These are phyloP conservation scores for Atractosteus spatula DNA, from an alignment of 2,113 vertebrate genomes.

Conservation along the genomic window DNA sequence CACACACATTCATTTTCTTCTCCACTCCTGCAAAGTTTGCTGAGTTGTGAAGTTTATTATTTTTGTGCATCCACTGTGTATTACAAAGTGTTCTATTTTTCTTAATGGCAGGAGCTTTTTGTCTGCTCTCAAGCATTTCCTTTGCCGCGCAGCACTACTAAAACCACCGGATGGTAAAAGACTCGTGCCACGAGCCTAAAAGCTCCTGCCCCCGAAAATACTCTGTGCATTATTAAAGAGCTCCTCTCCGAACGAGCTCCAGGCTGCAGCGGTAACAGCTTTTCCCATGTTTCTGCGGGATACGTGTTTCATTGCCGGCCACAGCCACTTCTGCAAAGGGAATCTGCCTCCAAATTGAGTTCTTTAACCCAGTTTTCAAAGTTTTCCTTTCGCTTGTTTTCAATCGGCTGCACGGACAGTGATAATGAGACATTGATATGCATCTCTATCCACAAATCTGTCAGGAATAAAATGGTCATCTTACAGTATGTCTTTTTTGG, in stretches of 20 bases:
- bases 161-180: slow-evolving; percentile 30
- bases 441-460: too few relatives aligned
- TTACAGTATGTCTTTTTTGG: too few relatives aligned
- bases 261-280: slow-evolving; percentile 26
- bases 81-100: slow-evolving; percentile 45
- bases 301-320: too few relatives aligned
- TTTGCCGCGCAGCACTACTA: slow-evolving; percentile 36
- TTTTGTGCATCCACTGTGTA: slow-evolving; percentile 63
- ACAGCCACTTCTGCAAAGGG: too few relatives aligned
- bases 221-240: slow-evolving; percentile 32
- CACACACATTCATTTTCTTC: too few relatives aligned
- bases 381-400: too few relatives aligned
- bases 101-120: slow-evolving; percentile 55
- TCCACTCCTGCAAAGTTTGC: too few relatives aligned
- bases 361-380: too few relatives aligned
- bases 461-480: too few relatives aligned
- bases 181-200: slow-evolving; percentile 33
- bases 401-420: too few relatives aligned
- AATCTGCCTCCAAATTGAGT: too few relatives aligned
- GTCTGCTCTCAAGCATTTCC: slow-evolving; percentile 39
- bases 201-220: neutral
- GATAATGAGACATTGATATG: too few relatives aligned
- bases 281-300: slow-evolving; percentile 18
- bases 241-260: slow-evolving; percentile 12
- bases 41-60: slow-evolving; percentile 45